Evolutionary conservation across 1,140 invertebrate genomes (phyloP).

Genomic region (Trichomalopsis sarcophagae): DNA sequence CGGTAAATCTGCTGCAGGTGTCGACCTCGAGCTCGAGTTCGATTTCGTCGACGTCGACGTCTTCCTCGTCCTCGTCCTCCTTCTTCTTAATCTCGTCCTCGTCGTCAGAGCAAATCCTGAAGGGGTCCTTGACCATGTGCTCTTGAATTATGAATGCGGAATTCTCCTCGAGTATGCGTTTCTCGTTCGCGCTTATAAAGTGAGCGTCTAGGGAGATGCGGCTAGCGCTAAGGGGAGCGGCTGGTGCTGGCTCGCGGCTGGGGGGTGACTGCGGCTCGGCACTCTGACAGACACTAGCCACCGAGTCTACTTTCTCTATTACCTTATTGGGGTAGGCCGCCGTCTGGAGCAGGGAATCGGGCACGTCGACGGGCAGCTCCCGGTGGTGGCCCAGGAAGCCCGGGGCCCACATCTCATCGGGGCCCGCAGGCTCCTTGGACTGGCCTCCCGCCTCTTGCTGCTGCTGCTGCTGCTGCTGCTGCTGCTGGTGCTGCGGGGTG

Average conservation of each 20-base stretch:
- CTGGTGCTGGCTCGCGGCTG: conserved; percentile 51
- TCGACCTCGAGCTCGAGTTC: conserved; percentile 21
- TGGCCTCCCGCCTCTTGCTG: conserved; percentile 69
- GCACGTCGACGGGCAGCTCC: conserved; percentile 99
- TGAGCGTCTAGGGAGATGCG: conserved; percentile 67
- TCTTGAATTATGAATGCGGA: conserved; percentile 10
- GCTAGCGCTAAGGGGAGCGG: conserved; percentile 67
- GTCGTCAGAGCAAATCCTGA: conserved; percentile 57
- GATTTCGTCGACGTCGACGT: conserved; percentile 64
- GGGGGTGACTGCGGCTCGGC: conserved; percentile 46
- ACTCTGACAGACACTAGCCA: conserved; percentile 59
- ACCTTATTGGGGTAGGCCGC: conserved; percentile 94
- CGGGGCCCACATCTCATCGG: conserved; percentile 75
- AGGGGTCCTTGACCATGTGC: conserved; percentile 56
- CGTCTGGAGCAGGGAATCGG: conserved; percentile 94
- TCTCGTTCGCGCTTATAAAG: conserved; percentile 59
- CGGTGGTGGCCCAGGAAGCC: conserved; percentile 84
- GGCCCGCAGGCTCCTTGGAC: conserved; percentile 66
- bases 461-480: conserved; percentile 61
- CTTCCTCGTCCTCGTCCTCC: conserved; percentile 44
- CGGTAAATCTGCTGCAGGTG: conserved; percentile 26
- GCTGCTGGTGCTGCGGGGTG: conserved; percentile 68
- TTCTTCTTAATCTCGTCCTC: conserved; percentile 66
- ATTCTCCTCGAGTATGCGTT: conserved; percentile 68
- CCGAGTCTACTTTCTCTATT: conserved; percentile 78